These are phyloP conservation scores for Lottia gigantea DNA, from an alignment of 2,888 invertebrate genomes.

Conservation along the genomic window DNA sequence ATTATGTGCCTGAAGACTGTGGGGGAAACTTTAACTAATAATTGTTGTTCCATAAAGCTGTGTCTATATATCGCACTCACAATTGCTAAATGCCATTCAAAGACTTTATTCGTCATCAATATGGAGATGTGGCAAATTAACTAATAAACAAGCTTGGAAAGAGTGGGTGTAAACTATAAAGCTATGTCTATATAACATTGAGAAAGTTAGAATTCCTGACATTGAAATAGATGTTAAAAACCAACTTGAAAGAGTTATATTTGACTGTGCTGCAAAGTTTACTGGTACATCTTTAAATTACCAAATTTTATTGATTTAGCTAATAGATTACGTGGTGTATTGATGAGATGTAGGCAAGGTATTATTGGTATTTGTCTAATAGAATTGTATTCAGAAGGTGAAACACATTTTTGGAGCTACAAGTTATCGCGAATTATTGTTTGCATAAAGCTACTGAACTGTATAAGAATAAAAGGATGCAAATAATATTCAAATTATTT, in stretches of 20 bases:
- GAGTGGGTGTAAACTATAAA: no score
- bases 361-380: slow-evolving; percentile 29
- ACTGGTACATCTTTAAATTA: slow-evolving; percentile 19
- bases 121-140: no score
- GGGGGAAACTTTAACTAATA: no score
- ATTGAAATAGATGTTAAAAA: not conserved
- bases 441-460: slow-evolving; percentile 11
- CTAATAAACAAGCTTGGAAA: no score
- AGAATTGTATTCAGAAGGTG: slow-evolving; percentile 18
- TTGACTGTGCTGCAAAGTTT: slow-evolving; percentile 4
- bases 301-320: slow-evolving; percentile 32
- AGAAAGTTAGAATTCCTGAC: not conserved
- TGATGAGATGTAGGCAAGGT: slow-evolving; percentile 32
- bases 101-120: no score
- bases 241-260: not conserved
- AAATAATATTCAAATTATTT: not conserved
- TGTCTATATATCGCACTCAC: no score
- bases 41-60: no score
- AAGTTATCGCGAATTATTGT: slow-evolving; percentile 24
- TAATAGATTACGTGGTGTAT: slow-evolving; percentile 34
- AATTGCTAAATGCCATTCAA: no score
- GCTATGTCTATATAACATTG: no score
- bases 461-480: not conserved
- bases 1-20: no score
- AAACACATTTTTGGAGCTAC: slow-evolving; percentile 30